These are phyloP conservation scores for Diadema setosum DNA, from an alignment of 35 echinoderm and acorn worm species.

Conservation along the genomic window DNA sequence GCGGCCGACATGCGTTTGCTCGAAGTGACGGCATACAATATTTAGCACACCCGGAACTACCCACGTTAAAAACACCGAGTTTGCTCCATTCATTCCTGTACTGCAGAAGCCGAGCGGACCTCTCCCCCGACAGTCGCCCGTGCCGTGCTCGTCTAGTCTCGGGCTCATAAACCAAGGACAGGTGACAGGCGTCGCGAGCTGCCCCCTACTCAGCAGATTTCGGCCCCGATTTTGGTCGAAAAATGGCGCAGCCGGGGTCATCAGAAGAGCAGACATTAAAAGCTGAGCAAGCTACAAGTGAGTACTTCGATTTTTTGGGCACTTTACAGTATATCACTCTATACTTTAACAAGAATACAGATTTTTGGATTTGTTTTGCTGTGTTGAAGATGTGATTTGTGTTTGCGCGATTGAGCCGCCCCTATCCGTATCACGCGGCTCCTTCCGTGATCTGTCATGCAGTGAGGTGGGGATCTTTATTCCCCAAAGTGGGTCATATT, in stretches of 20 bases:
- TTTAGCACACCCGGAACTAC: slow-evolving; percentile 25
- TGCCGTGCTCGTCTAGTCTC: background rate
- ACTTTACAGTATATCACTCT: background rate
- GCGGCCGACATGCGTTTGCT: background rate
- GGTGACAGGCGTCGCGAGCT: background rate
- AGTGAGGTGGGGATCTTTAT: slow-evolving; percentile 26
- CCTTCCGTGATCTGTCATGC: slow-evolving; percentile 17
- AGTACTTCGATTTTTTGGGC: background rate
- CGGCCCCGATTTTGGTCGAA: slow-evolving; percentile 14
- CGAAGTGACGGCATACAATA: background rate
- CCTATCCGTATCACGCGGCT: no score
- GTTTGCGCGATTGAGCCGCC: background rate
- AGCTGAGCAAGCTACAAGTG: background rate
- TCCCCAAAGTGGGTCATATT: slow-evolving; percentile 31
- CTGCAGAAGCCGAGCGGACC: background rate
- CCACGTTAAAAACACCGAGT: background rate
- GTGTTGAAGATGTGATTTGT: background rate
- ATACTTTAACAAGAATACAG: background rate
- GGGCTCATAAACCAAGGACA: slow-evolving; percentile 3
- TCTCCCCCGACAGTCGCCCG: background rate
- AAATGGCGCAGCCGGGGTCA: slow-evolving; percentile 29
- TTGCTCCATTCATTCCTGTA: background rate
- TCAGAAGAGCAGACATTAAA: background rate
- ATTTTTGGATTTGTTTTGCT: background rate
- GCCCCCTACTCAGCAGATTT: background rate